Evolutionary conservation across 2,113 vertebrate species (phyloP).

Genomic region (Promerops cafer): DNA sequence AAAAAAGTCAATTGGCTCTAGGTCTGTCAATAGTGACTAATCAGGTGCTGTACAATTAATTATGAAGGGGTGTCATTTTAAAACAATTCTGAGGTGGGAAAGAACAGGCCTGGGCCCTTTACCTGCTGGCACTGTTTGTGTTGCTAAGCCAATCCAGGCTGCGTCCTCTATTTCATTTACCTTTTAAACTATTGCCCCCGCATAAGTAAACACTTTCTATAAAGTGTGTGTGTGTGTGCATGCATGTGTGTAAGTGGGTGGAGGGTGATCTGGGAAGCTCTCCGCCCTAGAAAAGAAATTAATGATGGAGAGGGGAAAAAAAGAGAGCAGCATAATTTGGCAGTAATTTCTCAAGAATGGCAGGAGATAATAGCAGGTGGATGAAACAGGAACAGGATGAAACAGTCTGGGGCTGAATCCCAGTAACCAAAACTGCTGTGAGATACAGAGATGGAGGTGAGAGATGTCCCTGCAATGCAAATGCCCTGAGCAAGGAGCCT

Average conservation of each 20-base stretch:
- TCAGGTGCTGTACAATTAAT: slow-evolving; percentile 60
- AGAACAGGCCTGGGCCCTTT: slow-evolving; percentile 58
- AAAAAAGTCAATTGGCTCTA: slow-evolving; percentile 17
- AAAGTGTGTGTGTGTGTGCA: slow-evolving; percentile 36
- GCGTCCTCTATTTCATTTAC: slow-evolving; percentile 56
- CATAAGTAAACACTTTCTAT: slow-evolving; percentile 60
- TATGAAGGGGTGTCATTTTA: slow-evolving; percentile 57
- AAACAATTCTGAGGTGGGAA: slow-evolving; percentile 63
- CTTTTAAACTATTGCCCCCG: slow-evolving; percentile 65
- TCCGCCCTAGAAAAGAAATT: slow-evolving; percentile 44
- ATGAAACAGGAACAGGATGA: neutral
- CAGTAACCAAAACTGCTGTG: neutral
- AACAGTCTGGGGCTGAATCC: neutral
- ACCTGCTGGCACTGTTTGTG: slow-evolving; percentile 64
- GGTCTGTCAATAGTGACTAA: slow-evolving; percentile 65
- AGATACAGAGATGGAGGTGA: neutral
- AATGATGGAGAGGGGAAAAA: neutral
- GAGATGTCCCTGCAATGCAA: neutral
- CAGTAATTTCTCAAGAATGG: neutral
- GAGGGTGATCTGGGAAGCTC: slow-evolving; percentile 52
- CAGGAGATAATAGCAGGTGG: slow-evolving; percentile 26
- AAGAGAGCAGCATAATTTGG: neutral
- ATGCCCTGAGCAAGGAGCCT: rapidly evolving
- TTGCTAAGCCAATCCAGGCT: slow-evolving; percentile 64
- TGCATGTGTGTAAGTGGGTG: slow-evolving; percentile 50